A percentile compares a stretch with the other conserved stretches of the same genome.
Evolutionary conservation across 2,888 invertebrate genomes (phyloP).

Genomic region (Thalpophila matura): DNA sequence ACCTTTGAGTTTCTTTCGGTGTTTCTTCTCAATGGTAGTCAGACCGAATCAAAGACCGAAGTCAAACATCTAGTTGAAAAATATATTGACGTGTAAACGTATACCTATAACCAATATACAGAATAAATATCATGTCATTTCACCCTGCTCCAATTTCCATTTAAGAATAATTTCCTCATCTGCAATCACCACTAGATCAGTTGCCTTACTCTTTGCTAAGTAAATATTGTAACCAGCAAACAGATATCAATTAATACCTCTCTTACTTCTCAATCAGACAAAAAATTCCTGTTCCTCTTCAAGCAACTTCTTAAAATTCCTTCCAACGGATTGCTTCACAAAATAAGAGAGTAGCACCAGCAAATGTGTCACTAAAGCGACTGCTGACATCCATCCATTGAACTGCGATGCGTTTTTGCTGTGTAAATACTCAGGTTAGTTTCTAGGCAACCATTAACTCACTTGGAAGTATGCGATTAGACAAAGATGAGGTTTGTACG

Average conservation of each 20-base stretch:
- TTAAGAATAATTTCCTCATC: neutral
- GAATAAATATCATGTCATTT: too few species aligned
- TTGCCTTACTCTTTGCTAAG: neutral
- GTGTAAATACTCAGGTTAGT: constrained; percentile 59
- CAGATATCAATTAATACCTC: neutral
- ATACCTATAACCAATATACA: too few species aligned
- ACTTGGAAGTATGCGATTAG: constrained; percentile 49
- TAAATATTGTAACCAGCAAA: neutral
- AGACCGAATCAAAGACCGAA: too few species aligned
- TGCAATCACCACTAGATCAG: neutral
- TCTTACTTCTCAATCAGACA: constrained; percentile 5
- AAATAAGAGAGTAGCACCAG: constrained; percentile 24
- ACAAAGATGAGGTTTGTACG: constrained; percentile 23
- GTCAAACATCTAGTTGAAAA: too few species aligned
- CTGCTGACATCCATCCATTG: constrained; percentile 59
- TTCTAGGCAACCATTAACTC: constrained; percentile 63
- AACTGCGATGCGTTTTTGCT: constrained; percentile 64
- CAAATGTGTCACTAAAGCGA: constrained; percentile 64
- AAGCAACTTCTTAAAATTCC: constrained; percentile 20
- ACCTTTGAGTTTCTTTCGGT: too few species aligned
- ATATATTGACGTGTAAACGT: too few species aligned
- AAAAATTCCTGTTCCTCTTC: constrained; percentile 5
- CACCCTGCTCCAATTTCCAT: too few species aligned
- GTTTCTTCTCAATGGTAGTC: too few species aligned
- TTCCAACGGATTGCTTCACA: neutral